Conservation (phyloP, 2,113 vertebrate species). For the Capreolus pygargus region DNA sequence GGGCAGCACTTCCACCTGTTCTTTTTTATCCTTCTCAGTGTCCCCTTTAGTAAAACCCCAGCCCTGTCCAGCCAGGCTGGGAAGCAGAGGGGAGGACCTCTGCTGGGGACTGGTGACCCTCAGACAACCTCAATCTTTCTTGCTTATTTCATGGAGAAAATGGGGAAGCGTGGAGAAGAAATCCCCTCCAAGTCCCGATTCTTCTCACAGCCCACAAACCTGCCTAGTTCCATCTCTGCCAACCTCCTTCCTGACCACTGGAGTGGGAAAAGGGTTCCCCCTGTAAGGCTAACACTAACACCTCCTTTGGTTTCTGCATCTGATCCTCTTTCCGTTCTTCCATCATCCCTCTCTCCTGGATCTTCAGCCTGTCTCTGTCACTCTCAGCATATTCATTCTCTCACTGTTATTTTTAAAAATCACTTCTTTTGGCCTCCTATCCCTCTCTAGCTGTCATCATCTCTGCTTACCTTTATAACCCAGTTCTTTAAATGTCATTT, state of each 20-base stretch:
- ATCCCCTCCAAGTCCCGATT: neutral
- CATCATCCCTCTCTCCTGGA: neutral
- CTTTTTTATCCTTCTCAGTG: neutral
- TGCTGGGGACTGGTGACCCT: neutral
- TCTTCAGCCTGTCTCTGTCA: neutral
- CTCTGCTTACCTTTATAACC: neutral
- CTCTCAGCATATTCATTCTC: neutral
- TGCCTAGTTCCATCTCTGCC: neutral
- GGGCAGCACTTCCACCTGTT: neutral
- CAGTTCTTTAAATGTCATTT: neutral
- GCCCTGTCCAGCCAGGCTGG: neutral
- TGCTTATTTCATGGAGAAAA: neutral
- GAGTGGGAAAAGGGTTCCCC: neutral
- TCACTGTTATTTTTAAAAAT: neutral
- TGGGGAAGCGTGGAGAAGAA: neutral
- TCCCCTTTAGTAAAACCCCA: neutral
- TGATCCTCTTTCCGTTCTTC: neutral
- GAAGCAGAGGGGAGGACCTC: neutral
- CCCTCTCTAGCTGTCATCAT: neutral
- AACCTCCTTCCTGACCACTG: neutral
- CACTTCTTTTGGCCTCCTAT: neutral
- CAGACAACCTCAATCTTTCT: neutral
- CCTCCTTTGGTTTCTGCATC: neutral
- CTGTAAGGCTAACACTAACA: neutral
- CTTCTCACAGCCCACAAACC: neutral